phyloP scores from a whole-genome alignment of 2,888 invertebrate genomes.

The Eudasyphora cyanicolor region DNA sequence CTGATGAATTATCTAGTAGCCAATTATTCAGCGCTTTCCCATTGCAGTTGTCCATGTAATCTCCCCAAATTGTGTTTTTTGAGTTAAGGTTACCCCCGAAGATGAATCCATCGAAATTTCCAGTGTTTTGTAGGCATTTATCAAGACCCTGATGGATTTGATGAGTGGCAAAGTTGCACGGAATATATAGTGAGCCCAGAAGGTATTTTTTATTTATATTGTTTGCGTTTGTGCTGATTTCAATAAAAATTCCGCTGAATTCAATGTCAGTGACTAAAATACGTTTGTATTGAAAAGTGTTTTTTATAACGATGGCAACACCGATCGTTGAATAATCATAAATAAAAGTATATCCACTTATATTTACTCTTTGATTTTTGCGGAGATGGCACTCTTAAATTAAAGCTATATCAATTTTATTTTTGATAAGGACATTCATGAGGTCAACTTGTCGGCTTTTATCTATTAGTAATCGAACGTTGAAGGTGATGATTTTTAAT shows the following conservation, averaged over 20 bases:
- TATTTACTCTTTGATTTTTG: not conserved
- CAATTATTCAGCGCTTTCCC: too few relatives aligned
- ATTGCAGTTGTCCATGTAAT: too few relatives aligned
- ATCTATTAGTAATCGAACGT: not conserved
- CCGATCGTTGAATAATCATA: not conserved
- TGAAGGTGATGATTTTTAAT: not conserved
- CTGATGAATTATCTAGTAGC: too few relatives aligned
- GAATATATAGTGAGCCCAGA: not conserved
- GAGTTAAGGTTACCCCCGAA: not conserved
- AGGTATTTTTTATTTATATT: not conserved
- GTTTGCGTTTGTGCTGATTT: not conserved
- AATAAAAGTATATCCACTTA: too few relatives aligned
- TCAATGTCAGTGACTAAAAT: not conserved
- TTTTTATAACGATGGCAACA: not conserved
- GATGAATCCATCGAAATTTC: not conserved
- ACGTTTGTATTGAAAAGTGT: not conserved
- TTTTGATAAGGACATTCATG: not conserved
- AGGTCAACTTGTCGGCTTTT: constrained; percentile 8
- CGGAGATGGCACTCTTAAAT: constrained; percentile 13
- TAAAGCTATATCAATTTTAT: too few relatives aligned
- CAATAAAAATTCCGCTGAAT: constrained; percentile 1
- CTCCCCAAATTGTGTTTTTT: too few relatives aligned
- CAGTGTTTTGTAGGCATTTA: not conserved
- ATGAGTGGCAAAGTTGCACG: not conserved
- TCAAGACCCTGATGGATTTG: not conserved